These are phyloP conservation scores for Etheostoma cragini DNA, from an alignment of 2,113 vertebrate genomes.

Conservation along the genomic window DNA sequence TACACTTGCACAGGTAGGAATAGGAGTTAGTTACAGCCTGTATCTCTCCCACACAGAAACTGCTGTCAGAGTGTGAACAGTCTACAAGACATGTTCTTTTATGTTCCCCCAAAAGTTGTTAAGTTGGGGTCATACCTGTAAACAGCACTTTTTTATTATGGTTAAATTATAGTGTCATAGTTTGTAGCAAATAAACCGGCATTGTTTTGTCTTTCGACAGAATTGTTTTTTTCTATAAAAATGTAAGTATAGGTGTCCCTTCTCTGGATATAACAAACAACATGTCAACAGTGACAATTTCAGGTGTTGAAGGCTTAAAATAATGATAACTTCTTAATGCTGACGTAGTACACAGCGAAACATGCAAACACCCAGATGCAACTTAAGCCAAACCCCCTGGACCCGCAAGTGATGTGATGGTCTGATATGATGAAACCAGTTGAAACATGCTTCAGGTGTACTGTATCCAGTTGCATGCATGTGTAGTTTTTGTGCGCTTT, in stretches of 20 bases:
- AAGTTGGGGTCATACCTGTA: conserved; percentile 53
- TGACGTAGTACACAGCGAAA: conserved; percentile 21
- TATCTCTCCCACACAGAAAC: conserved; percentile 68
- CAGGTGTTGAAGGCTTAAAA: not conserved
- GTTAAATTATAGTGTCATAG: conserved; percentile 44
- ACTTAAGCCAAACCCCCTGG: conserved; percentile 52
- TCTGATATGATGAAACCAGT: conserved; percentile 72
- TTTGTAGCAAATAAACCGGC: conserved; percentile 9
- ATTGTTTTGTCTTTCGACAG: conserved; percentile 4
- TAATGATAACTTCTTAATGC: conserved; percentile 1
- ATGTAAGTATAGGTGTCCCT: not conserved
- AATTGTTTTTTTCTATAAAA: conserved; percentile 28
- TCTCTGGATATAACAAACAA: not conserved
- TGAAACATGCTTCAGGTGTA: conserved; percentile 74
- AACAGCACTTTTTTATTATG: conserved; percentile 42
- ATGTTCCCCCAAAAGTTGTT: conserved; percentile 50
- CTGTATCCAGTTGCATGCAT: conserved; percentile 54
- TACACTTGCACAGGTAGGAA: conserved; percentile 42
- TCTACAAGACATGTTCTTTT: conserved; percentile 60
- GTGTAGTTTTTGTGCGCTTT: conserved; percentile 56
- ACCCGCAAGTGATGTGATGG: conserved; percentile 49
- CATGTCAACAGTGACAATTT: not conserved
- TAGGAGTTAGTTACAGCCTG: conserved; percentile 52
- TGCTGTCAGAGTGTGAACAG: conserved; percentile 47
- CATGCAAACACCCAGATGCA: conserved; percentile 43